Evolutionary conservation across 2,888 invertebrate species (phyloP), one percentile per base, ranked within the genome.

Genomic region (Coenonympha glycerion): DNA sequence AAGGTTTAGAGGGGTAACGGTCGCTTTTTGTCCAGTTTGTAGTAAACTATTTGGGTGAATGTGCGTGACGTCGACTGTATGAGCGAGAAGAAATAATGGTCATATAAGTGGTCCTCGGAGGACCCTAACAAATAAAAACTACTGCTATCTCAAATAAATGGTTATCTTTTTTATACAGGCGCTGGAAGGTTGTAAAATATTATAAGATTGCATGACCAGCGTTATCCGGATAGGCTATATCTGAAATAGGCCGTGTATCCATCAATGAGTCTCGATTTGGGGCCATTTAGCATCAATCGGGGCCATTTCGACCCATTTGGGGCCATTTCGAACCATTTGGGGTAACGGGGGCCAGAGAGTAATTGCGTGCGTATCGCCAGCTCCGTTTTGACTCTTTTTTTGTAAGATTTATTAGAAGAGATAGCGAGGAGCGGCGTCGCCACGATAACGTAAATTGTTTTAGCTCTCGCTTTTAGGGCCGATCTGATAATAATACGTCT

Each of bases 351-450:
- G 24, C 36, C 46, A 46, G 19, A 46, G 46, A 46, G 28, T 46
- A 26, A 46, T 46, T 37, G 46, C 37, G 11, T 28, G 36, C 46
- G 46, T 46, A 46, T 46, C 46, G 36, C 46, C 18, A 19, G 34
- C 19, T 46, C 28, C 11, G 19, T 36, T 34, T 34, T 9, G 24
- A 22, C 13, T 30, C 31, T 59, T 58, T 56, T 49, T 52, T 52
- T 50, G 42, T 21, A 53, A 58, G 58, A 56, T 60, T 60, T 60
- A 56, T 60, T 56, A 49, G 42, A 37, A 30, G 26, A 50, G 56
- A 56, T 53, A 51, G 48, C 46, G 36, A 8, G 22, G 24, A 45
- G 45, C 45, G 45, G 24, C 34, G 34, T 34, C 34, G 45, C 47
- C 45, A 26, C 47, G 52, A 47, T 50, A 50, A 56, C 53, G 53